phyloP scores from a whole-genome alignment of 1,140 invertebrate species.

The Polypedilum vanderplanki region DNA sequence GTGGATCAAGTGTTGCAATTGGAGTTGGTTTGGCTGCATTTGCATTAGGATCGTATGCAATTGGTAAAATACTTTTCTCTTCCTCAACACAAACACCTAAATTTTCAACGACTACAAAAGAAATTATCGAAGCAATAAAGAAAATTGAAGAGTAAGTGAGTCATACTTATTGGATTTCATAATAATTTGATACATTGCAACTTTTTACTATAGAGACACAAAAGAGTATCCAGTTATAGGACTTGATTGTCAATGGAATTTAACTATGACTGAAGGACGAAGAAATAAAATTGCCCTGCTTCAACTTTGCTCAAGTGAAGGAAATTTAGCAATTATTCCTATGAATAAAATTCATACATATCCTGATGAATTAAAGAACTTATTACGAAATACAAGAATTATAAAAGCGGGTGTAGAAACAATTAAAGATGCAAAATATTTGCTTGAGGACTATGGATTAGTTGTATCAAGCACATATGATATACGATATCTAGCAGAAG shows the following conservation, averaged over 20 bases:
- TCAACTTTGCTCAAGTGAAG: neutral
- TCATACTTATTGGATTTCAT: neutral
- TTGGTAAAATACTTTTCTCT: neutral
- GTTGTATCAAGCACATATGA: neutral
- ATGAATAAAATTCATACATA: neutral
- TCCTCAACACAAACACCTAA: neutral
- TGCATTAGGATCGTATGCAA: neutral
- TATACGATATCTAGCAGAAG: neutral
- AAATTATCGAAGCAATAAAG: neutral
- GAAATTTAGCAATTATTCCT: neutral
- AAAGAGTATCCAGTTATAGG: neutral
- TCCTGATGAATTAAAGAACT: neutral
- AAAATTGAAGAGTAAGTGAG: neutral
- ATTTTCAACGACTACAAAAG: neutral
- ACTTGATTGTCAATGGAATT: neutral
- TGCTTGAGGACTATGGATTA: neutral
- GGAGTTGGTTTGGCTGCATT: neutral
- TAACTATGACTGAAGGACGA: neutral
- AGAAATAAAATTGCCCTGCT: neutral
- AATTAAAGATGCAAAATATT: neutral
- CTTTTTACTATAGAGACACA: neutral
- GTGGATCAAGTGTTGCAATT: neutral
- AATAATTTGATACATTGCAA: neutral
- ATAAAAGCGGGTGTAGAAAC: neutral
- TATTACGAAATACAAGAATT: neutral